Percentiles rank a stretch among this genome's conserved stretches.
Evolutionary conservation across 2,888 invertebrate genomes (phyloP).

Genomic region (Drosophila phalerata): DNA sequence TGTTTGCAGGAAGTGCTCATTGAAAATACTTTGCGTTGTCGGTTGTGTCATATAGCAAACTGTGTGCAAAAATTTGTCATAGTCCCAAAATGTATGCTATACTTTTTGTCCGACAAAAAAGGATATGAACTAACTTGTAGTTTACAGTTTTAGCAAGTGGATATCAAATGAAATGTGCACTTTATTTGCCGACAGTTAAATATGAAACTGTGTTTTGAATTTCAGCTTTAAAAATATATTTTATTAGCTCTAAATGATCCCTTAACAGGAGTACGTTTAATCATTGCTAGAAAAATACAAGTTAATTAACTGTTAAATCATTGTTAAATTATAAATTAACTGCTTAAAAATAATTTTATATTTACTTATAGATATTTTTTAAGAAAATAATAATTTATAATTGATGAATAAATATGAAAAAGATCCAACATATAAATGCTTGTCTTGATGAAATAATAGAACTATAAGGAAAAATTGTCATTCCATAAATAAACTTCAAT

Average conservation of each 20-base stretch:
- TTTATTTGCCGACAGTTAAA: constrained; percentile 3
- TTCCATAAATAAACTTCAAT: neutral
- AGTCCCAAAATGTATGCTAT: constrained; percentile 59
- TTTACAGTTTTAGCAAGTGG: constrained; percentile 12
- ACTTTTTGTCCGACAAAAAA: constrained; percentile 25
- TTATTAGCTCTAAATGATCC: neutral
- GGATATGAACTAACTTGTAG: constrained; percentile 6
- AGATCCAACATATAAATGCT: no score
- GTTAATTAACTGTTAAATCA: no score
- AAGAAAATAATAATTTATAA: no score
- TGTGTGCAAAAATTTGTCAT: constrained; percentile 49
- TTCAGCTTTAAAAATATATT: neutral
- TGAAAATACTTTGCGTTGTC: constrained; percentile 69
- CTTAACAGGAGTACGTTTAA: no score
- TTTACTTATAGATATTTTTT: no score
- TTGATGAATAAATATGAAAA: no score
- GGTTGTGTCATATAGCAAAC: constrained; percentile 54
- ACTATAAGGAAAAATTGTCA: neutral
- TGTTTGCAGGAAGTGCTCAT: constrained; percentile 59
- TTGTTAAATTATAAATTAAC: no score
- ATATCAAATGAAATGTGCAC: constrained; percentile 10
- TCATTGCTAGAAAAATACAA: no score
- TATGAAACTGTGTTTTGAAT: neutral
- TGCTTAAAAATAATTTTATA: no score
- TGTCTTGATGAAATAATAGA: neutral